phyloP scores from a whole-genome alignment of 2,797 vertebrate species.

The Syngnathus acus region DNA sequence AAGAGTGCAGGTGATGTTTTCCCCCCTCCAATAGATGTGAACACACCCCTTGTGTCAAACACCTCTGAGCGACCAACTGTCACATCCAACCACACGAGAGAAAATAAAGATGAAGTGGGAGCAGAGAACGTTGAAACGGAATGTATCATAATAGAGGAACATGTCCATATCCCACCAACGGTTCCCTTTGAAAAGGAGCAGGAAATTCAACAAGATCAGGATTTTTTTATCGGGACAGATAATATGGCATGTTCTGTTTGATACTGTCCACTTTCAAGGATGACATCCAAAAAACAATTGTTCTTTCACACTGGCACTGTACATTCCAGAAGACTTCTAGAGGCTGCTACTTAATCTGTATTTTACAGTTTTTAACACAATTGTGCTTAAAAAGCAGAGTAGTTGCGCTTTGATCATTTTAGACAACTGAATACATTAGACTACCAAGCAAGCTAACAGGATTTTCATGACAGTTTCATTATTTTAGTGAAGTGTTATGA shows the following conservation, averaged over 20 bases:
- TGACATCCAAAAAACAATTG: background rate
- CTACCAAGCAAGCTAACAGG: background rate
- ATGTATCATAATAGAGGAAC: constrained; percentile 14
- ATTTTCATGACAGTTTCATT: background rate
- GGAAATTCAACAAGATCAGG: constrained; percentile 12
- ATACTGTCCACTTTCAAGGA: background rate
- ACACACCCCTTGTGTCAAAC: background rate
- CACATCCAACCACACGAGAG: background rate
- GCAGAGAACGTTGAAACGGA: constrained; percentile 1
- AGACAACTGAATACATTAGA: background rate
- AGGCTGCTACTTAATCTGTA: constrained; percentile 1
- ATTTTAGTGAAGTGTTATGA: background rate
- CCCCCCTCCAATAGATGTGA: background rate
- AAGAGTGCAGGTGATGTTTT: background rate
- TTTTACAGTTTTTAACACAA: background rate
- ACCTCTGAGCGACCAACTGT: background rate
- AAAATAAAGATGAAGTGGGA: constrained; percentile 5
- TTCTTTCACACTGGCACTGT: background rate
- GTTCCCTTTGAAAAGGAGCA: constrained; percentile 10
- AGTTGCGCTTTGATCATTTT: too few relatives aligned
- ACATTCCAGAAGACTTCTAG: constrained; percentile 1
- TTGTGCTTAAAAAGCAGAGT: background rate
- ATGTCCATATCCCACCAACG: background rate
- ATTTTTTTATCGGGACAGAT: constrained; percentile 12
- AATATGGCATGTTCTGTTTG: background rate